Conservation (phyloP, 2,113 vertebrate species). For the Myrmophylax atrothorax region DNA sequence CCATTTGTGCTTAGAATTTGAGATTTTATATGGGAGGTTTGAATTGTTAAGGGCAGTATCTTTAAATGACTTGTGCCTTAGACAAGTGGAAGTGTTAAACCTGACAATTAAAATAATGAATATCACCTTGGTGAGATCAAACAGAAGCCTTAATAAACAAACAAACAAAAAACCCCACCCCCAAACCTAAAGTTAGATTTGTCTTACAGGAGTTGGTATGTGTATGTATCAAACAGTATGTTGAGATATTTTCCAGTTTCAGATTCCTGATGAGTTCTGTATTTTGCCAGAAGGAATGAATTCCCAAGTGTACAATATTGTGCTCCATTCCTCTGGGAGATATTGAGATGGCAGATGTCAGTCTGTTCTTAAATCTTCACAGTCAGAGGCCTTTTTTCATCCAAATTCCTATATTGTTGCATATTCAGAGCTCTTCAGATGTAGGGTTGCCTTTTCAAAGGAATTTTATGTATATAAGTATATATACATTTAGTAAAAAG, state of each 20-base stretch:
- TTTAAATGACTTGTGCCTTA: background rate
- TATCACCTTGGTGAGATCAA: background rate
- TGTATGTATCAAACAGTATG: background rate
- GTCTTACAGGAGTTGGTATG: background rate
- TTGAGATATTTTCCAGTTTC: background rate
- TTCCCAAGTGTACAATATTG: background rate
- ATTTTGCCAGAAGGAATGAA: conserved; percentile 4
- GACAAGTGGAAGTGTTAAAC: background rate
- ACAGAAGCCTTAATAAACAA: background rate
- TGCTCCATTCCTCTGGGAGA: conserved; percentile 44
- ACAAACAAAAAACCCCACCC: background rate
- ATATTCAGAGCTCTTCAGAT: conserved; percentile 42
- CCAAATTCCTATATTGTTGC: background rate
- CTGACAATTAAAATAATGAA: conserved; percentile 1
- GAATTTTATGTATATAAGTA: background rate
- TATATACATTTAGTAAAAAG: background rate
- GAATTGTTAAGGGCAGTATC: background rate
- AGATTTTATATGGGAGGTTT: background rate
- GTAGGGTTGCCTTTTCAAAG: conserved; percentile 27
- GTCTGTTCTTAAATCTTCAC: conserved; percentile 54
- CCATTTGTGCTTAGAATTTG: background rate
- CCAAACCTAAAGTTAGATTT: background rate
- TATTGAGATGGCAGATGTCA: conserved; percentile 30
- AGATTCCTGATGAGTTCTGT: conserved; percentile 16
- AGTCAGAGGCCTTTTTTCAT: conserved; percentile 45